phyloP scores from a whole-genome alignment of 2,888 invertebrate genomes.

The Merodon equestris region DNA sequence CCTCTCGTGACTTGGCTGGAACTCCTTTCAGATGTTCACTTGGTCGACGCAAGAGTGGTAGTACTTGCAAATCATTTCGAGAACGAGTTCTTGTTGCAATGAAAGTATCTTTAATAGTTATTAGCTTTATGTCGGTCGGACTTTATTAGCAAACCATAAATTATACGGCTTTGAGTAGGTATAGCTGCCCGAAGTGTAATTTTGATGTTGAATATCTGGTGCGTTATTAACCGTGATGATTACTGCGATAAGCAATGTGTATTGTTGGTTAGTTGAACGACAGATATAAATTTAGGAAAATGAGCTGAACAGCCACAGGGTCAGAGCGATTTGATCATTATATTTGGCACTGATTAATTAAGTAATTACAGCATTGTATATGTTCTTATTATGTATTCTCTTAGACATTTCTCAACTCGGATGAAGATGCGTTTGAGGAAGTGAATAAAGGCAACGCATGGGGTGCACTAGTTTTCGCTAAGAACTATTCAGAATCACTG shows the following conservation, averaged over 20 bases:
- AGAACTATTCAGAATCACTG: slow-evolving; percentile 87
- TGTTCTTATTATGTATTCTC: neutral
- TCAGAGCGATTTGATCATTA: neutral
- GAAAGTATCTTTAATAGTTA: slow-evolving; percentile 61
- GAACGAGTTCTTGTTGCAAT: slow-evolving; percentile 57
- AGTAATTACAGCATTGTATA: neutral
- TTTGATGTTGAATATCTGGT: slow-evolving; percentile 39
- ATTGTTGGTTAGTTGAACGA: slow-evolving; percentile 37
- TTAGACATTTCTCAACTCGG: slow-evolving; percentile 81
- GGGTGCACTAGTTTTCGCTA: slow-evolving; percentile 86
- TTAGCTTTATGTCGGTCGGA: slow-evolving; percentile 55
- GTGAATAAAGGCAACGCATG: slow-evolving; percentile 87
- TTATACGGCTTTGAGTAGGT: slow-evolving; percentile 51
- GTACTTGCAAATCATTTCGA: slow-evolving; percentile 38
- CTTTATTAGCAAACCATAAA: slow-evolving; percentile 61
- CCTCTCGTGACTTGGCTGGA: slow-evolving; percentile 48
- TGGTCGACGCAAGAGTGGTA: slow-evolving; percentile 42
- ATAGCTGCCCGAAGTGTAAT: slow-evolving; percentile 36
- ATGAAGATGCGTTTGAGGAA: slow-evolving; percentile 83
- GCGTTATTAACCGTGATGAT: slow-evolving; percentile 47
- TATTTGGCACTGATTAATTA: neutral
- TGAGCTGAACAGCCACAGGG: slow-evolving; percentile 7
- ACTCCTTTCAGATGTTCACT: slow-evolving; percentile 66
- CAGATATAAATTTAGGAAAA: slow-evolving; percentile 43
- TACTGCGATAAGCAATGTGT: slow-evolving; percentile 39